Conservation (phyloP, 2,797 vertebrate species). For the Enteromius afrohamiltoni region DNA sequence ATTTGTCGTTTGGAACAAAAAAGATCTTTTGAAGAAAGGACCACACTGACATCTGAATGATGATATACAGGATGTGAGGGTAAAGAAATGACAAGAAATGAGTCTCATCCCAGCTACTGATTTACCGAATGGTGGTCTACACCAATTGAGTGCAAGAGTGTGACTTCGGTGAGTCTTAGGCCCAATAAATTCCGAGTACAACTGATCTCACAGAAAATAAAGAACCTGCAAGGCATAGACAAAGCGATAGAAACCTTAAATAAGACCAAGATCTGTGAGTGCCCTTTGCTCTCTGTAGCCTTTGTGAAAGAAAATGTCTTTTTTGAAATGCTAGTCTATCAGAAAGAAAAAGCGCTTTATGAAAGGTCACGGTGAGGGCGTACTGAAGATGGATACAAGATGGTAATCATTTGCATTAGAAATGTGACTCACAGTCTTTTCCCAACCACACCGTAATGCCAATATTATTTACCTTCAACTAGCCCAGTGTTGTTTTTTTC, state of each 20-base stretch:
- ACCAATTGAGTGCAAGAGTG: neutral
- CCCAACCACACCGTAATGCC: slow-evolving; percentile 40
- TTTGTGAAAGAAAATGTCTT: slow-evolving; percentile 20
- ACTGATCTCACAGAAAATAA: slow-evolving; percentile 28
- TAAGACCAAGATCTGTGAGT: slow-evolving; percentile 15
- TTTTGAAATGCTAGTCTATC: slow-evolving; percentile 31
- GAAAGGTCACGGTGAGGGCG: slow-evolving; percentile 33
- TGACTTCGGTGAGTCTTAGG: neutral
- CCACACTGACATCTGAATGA: neutral
- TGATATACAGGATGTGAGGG: neutral
- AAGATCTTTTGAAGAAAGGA: neutral
- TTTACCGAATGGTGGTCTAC: neutral
- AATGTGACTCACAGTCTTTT: slow-evolving; percentile 18
- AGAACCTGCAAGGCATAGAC: neutral
- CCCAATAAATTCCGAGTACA: slow-evolving; percentile 37
- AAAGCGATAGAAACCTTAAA: slow-evolving; percentile 8
- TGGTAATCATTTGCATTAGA: slow-evolving; percentile 39
- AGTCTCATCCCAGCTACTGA: neutral
- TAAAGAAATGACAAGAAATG: neutral
- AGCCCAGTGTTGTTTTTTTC: slow-evolving; percentile 3
- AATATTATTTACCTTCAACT: slow-evolving; percentile 52
- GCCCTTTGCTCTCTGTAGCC: slow-evolving; percentile 50
- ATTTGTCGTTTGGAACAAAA: neutral
- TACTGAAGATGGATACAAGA: slow-evolving; percentile 27
- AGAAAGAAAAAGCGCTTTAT: slow-evolving; percentile 20